Conservation (phyloP, 2,797 vertebrate genomes). For the Gallirallus australis region DNA sequence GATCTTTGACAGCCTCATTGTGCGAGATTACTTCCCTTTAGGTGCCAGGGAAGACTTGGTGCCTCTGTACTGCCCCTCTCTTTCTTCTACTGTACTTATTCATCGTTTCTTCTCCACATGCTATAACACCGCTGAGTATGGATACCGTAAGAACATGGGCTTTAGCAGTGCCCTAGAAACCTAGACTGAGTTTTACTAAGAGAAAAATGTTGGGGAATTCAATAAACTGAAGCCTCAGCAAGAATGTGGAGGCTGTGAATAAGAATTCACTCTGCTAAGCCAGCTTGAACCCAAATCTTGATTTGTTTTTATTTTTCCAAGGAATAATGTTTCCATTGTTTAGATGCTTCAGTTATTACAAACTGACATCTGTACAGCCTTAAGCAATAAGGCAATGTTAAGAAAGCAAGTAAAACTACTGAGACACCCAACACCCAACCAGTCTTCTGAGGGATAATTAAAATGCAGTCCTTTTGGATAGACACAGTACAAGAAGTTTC, state of each 20-base stretch:
- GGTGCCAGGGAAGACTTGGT: not conserved
- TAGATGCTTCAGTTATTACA: constrained; percentile 48
- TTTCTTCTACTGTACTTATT: not conserved
- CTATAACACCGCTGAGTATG: not conserved
- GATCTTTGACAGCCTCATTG: not conserved
- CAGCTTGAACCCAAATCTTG: constrained; percentile 48
- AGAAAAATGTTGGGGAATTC: not conserved
- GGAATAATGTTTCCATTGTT: constrained; percentile 58
- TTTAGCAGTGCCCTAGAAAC: not conserved
- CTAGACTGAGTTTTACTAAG: not conserved
- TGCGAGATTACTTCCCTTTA: not conserved
- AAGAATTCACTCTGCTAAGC: constrained; percentile 48
- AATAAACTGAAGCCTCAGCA: constrained; percentile 29
- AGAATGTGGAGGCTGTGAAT: constrained; percentile 50
- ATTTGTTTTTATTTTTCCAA: constrained; percentile 66
- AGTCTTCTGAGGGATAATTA: constrained; percentile 62
- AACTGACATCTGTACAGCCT: constrained; percentile 34
- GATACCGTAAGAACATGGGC: not conserved
- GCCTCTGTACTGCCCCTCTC: not conserved
- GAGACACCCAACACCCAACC: constrained; percentile 53
- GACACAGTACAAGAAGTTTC: not conserved
- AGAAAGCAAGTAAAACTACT: constrained; percentile 46
- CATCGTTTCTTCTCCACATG: not conserved
- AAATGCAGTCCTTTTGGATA: constrained; percentile 50
- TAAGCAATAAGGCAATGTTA: constrained; percentile 56